A percentile compares a stretch with the other conserved stretches of the same genome.
Conservation (phyloP, 2,797 vertebrate species). For the Argya squamiceps region DNA sequence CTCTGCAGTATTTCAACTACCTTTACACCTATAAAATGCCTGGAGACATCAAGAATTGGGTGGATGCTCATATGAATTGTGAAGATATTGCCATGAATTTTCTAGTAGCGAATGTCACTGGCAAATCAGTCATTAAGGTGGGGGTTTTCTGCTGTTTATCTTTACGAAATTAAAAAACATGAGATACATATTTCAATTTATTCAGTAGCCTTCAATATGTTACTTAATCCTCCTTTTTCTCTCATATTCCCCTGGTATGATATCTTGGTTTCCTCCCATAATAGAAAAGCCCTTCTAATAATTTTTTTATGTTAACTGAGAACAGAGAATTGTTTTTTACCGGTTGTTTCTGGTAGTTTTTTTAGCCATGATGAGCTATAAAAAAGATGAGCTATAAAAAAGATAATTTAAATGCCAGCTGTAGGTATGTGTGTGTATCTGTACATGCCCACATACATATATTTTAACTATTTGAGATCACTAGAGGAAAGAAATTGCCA, state of each 20-base stretch:
- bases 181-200: neutral
- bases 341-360: neutral
- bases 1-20: slow-evolving; percentile 94
- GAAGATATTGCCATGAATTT: slow-evolving; percentile 99
- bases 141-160: neutral
- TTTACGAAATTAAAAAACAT: neutral
- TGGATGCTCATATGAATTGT: slow-evolving; percentile 99
- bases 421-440: neutral
- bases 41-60: slow-evolving; percentile 99
- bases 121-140: slow-evolving; percentile 99
- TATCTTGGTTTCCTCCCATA: neutral
- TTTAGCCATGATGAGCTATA: neutral
- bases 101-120: slow-evolving; percentile 95
- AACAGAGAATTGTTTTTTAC: neutral
- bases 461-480: neutral
- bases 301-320: neutral
- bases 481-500: neutral
- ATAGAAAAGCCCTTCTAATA: neutral
- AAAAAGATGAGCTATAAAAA: neutral
- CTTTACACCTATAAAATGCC: slow-evolving; percentile 99
- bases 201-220: neutral
- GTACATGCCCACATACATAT: neutral
- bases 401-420: neutral
- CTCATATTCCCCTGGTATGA: neutral
- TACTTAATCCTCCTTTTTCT: neutral